phyloP scores from a whole-genome alignment of 2,797 vertebrate genomes.

The Microchirus variegatus region DNA sequence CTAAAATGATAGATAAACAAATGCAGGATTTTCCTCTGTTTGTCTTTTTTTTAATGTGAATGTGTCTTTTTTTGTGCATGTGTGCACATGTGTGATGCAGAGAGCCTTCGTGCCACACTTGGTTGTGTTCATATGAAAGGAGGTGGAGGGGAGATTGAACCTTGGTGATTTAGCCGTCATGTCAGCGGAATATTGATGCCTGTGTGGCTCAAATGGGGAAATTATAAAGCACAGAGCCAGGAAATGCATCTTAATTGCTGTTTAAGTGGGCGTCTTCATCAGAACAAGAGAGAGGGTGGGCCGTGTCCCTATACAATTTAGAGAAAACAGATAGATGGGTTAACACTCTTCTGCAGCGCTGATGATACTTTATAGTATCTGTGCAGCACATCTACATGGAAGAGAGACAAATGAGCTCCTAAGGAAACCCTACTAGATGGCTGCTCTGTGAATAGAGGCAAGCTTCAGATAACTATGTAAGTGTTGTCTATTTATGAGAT shows the following conservation, averaged over 20 bases:
- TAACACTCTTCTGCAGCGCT: slow-evolving; percentile 68
- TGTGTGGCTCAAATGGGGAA: slow-evolving; percentile 67
- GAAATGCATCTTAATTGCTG: slow-evolving; percentile 83
- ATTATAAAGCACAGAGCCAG: slow-evolving; percentile 71
- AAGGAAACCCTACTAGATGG: slow-evolving; percentile 67
- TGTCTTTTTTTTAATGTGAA: slow-evolving; percentile 5
- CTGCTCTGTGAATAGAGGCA: slow-evolving; percentile 58
- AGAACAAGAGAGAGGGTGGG: slow-evolving; percentile 66
- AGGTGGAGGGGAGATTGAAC: slow-evolving; percentile 59
- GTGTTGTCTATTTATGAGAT: slow-evolving; percentile 41
- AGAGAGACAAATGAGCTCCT: slow-evolving; percentile 76
- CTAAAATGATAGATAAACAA: no score
- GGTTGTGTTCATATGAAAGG: slow-evolving; percentile 51
- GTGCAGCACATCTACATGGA: slow-evolving; percentile 41
- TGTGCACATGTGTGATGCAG: slow-evolving; percentile 5
- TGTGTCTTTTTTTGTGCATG: not conserved
- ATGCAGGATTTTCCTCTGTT: not conserved
- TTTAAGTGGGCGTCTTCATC: slow-evolving; percentile 80
- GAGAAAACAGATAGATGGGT: slow-evolving; percentile 73
- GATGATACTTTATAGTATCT: slow-evolving; percentile 3
- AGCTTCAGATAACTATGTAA: slow-evolving; percentile 58
- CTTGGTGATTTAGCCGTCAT: slow-evolving; percentile 64
- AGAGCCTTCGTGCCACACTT: slow-evolving; percentile 33
- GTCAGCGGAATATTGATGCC: slow-evolving; percentile 80
- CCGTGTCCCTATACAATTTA: slow-evolving; percentile 60